These are phyloP conservation scores for Lasioglossum morio DNA, from an alignment of 2,888 invertebrate species.

Conservation along the genomic window DNA sequence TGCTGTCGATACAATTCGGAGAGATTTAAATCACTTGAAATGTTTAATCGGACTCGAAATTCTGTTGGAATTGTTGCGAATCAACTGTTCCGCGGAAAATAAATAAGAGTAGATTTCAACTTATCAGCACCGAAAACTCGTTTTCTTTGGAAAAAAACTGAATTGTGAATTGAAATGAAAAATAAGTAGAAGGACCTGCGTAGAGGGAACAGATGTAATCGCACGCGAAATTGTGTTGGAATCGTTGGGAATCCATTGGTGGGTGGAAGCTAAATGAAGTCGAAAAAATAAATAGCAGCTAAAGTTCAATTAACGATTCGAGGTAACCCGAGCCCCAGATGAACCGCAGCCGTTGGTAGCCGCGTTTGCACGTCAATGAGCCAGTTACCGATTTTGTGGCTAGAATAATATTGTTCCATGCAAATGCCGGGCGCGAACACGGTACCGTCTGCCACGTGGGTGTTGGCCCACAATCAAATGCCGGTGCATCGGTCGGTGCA, in stretches of 20 bases:
- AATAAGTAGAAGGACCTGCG: background rate
- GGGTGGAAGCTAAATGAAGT: background rate
- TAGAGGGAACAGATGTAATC: background rate
- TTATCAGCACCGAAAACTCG: too few species aligned
- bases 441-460: slow-evolving; percentile 41
- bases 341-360: slow-evolving; percentile 42
- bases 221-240: background rate
- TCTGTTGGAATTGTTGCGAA: too few species aligned
- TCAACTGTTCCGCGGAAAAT: too few species aligned
- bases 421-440: slow-evolving; percentile 59
- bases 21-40: too few species aligned
- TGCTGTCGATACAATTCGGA: too few species aligned
- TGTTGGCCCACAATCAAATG: slow-evolving; percentile 41
- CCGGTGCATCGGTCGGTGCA: slow-evolving; percentile 48
- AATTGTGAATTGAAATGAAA: background rate
- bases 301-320: slow-evolving; percentile 29
- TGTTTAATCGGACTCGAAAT: too few species aligned
- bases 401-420: slow-evolving; percentile 72
- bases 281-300: slow-evolving; percentile 27
- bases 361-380: slow-evolving; percentile 60
- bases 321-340: slow-evolving; percentile 36
- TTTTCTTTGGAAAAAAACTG: background rate
- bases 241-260: background rate
- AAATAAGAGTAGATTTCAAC: too few species aligned
- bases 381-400: slow-evolving; percentile 59